Conservation (phyloP, 2,888 invertebrate genomes). For the Cerastis leucographa region DNA sequence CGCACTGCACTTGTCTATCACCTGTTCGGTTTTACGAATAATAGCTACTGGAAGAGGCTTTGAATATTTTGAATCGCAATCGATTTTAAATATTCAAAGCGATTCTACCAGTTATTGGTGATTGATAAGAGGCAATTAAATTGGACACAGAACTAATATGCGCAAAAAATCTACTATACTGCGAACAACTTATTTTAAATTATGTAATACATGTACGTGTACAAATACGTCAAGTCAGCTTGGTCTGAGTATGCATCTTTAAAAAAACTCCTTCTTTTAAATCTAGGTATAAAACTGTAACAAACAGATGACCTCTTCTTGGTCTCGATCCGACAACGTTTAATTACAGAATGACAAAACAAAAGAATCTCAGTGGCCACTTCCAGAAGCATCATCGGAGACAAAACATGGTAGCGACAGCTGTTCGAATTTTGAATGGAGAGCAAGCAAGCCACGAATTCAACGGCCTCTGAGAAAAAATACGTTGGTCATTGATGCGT, state of each 20-base stretch:
- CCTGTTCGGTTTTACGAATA: slow-evolving; percentile 51
- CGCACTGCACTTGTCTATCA: slow-evolving; percentile 72
- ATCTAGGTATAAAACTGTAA: not conserved
- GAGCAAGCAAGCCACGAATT: slow-evolving; percentile 67
- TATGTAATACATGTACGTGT: not conserved
- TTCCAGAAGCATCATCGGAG: slow-evolving; percentile 53
- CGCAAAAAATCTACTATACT: not conserved
- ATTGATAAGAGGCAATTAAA: not conserved
- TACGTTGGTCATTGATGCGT: slow-evolving; percentile 65
- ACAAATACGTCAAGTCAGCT: too few species aligned
- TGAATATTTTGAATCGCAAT: not conserved
- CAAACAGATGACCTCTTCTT: slow-evolving; percentile 15
- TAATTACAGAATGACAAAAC: slow-evolving; percentile 51
- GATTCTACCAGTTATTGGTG: not conserved
- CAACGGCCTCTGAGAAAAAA: slow-evolving; percentile 66
- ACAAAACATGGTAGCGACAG: slow-evolving; percentile 65
- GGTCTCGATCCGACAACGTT: slow-evolving; percentile 35
- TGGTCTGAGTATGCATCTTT: not conserved
- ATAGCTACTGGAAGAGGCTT: slow-evolving; percentile 46
- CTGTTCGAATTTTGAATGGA: slow-evolving; percentile 77
- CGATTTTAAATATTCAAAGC: not conserved
- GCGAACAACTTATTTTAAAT: not conserved
- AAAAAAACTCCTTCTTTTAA: not conserved
- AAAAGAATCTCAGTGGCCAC: slow-evolving; percentile 53
- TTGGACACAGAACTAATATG: not conserved